These are phyloP conservation scores for Amia ocellicauda DNA, from an alignment of 2,113 vertebrate species.

Conservation along the genomic window DNA sequence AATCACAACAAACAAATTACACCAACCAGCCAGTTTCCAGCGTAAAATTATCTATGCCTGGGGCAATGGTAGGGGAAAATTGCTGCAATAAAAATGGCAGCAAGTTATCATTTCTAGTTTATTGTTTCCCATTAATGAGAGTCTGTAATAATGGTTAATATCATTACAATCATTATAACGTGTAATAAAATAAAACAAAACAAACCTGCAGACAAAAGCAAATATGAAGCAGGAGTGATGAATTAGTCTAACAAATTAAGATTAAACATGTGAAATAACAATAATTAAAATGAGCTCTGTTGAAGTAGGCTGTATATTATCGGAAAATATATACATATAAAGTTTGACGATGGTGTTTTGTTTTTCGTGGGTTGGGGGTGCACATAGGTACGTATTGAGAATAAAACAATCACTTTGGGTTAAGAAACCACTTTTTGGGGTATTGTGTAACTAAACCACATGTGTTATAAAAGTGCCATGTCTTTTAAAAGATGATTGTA, in stretches of 20 bases:
- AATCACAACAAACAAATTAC: constrained; percentile 22
- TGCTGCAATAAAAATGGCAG: constrained; percentile 16
- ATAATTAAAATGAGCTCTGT: no score
- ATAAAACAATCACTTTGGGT: no score
- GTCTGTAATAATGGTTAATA: constrained; percentile 11
- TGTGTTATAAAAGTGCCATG: no score
- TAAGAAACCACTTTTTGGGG: no score
- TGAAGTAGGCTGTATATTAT: no score
- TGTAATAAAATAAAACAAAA: constrained; percentile 11
- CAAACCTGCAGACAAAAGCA: background rate
- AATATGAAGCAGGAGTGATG: background rate
- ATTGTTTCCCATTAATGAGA: constrained; percentile 16
- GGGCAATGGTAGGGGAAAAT: constrained; percentile 9
- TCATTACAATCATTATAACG: constrained; percentile 8
- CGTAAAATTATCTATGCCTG: background rate
- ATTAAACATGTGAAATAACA: background rate
- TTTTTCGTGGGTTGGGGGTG: no score
- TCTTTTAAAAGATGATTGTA: no score
- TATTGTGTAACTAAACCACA: no score
- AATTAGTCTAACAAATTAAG: no score
- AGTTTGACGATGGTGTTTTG: no score
- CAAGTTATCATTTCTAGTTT: constrained; percentile 19
- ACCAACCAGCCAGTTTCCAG: constrained; percentile 10
- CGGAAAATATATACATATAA: no score
- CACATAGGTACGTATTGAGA: no score